phyloP scores from a whole-genome alignment of 2,888 invertebrate species.

The Drosophila mulleri region DNA sequence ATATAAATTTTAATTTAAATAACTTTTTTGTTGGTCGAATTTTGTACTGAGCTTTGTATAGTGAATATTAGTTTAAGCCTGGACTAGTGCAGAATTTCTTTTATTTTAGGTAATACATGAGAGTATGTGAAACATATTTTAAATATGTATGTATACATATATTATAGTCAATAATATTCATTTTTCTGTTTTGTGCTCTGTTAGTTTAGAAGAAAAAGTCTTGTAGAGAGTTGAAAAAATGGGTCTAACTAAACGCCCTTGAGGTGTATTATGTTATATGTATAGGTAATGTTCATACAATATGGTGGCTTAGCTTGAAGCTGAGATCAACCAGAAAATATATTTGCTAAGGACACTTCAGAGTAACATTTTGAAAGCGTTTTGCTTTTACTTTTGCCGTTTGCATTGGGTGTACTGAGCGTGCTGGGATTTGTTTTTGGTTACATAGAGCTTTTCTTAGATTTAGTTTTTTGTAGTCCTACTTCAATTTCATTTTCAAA shows the following conservation, averaged over 20 bases:
- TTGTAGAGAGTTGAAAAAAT: constrained; percentile 29
- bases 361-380: constrained; percentile 55
- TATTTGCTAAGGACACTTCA: constrained; percentile 74
- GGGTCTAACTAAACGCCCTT: constrained; percentile 8
- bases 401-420: constrained; percentile 23
- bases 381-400: neutral
- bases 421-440: constrained; percentile 27
- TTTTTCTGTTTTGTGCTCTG: constrained; percentile 42
- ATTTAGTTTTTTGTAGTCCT: constrained; percentile 7
- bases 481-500: constrained; percentile 5
- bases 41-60: constrained; percentile 36
- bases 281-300: constrained; percentile 13
- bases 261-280: constrained; percentile 23
- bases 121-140: constrained; percentile 19
- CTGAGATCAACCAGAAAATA: constrained; percentile 34
- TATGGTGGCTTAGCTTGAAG: constrained; percentile 54
- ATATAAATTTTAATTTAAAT: neutral
- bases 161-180: constrained; percentile 17
- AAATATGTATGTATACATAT: constrained; percentile 7
- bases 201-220: constrained; percentile 29
- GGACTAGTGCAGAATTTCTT: constrained; percentile 37
- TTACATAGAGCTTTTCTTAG: constrained; percentile 31
- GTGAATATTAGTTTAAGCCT: constrained; percentile 24
- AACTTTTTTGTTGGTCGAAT: constrained; percentile 15
- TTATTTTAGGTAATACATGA: constrained; percentile 3